Base-by-base conservation (phyloP, 1,140 invertebrate species). In the Nylanderia fulva region DNA sequence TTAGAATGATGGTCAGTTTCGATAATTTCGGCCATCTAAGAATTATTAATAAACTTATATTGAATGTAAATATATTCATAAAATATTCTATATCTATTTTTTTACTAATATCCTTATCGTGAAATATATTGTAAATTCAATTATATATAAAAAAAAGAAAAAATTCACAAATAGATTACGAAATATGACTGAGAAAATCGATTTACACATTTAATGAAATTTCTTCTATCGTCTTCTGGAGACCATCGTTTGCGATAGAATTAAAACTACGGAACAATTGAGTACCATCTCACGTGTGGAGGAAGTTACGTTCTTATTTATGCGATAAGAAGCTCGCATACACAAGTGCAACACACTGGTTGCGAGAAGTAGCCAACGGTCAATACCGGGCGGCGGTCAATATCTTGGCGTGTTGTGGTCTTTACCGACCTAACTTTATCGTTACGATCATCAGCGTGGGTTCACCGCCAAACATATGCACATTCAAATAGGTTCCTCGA, bases 371-470 rank as follows among this genome's bases (percentile, higher is more conserved):
- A 87, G 92, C 90, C 92, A 91, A 89, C 93, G 93, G 93, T 94
- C 93, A 93, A 94, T 94, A 94, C 87, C 85, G 89, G 63, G 77
- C 54, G 72, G 60, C 94, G 93, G 91, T 95, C 94, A 94, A 94
- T 95, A 94, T 93, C 91, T 93, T 94, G 61, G 91, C 93, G 92
- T 93, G 93, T 90, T 88, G 86, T 77, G 82, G 68, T 91, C 91
- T 86, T 48, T 86, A 76, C 86, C 86, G 72, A 88, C 87, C 85
- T 88, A 90, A 83, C 86, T 66, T 91, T 92, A 92, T 92, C 91
- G 24, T 86, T 52, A 75, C 85, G 83, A 90, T 84, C 87, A 71
- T 48, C 45, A 48, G 15, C 45, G 68, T 18, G 63, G 54, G 75
- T 68, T 86, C 48, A 24, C 60, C 77, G 64, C 61, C 33, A 85